Percentiles rank a stretch among this genome's conserved stretches.
Evolutionary conservation across 2,888 invertebrate genomes (phyloP).

Genomic region (Nebria brevicollis): DNA sequence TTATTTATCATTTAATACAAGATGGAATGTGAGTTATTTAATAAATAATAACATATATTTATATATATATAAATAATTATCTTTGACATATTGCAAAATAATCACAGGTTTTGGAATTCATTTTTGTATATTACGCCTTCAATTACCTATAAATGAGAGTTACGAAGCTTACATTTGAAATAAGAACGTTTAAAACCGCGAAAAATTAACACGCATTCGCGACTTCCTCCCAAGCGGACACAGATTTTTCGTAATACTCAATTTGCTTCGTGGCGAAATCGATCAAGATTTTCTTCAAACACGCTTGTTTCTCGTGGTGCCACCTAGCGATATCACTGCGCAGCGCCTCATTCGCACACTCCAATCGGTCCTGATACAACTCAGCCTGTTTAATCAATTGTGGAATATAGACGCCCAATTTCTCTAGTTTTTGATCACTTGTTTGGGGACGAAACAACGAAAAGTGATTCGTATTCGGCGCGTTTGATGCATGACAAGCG

Average conservation of each 20-base stretch:
- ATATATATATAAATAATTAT: background rate
- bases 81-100: background rate
- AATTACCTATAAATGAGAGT: background rate
- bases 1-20: background rate
- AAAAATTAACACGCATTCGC: slow-evolving; percentile 45
- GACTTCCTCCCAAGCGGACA: slow-evolving; percentile 68
- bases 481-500: slow-evolving; percentile 8
- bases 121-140: background rate
- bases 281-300: slow-evolving; percentile 71
- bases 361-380: slow-evolving; percentile 70
- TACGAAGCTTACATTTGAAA: background rate
- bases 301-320: slow-evolving; percentile 72
- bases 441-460: slow-evolving; percentile 71
- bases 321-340: slow-evolving; percentile 75
- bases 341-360: slow-evolving; percentile 75
- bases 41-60: background rate
- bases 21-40: background rate
- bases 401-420: slow-evolving; percentile 64
- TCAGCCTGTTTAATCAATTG: slow-evolving; percentile 66
- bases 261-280: slow-evolving; percentile 74
- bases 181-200: background rate
- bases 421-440: slow-evolving; percentile 67
- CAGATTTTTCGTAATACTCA: slow-evolving; percentile 70
- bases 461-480: slow-evolving; percentile 54
- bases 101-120: background rate